These are phyloP conservation scores for Petroica traversi DNA, from an alignment of 2,113 vertebrate genomes.

Conservation along the genomic window DNA sequence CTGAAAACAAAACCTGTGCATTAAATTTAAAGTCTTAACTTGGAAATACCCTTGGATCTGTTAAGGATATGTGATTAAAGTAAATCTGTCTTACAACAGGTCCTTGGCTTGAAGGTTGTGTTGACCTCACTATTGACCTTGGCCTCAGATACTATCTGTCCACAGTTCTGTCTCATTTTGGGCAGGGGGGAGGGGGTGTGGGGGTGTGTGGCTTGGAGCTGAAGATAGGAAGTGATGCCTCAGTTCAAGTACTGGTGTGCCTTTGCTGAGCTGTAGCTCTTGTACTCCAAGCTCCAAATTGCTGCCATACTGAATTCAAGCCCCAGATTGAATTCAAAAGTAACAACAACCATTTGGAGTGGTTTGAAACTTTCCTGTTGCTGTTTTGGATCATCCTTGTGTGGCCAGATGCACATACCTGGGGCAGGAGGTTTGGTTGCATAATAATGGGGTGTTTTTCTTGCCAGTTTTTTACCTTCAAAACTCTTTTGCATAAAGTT, in stretches of 20 bases:
- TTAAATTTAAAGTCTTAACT: not conserved
- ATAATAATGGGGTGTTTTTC: not conserved
- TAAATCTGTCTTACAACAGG: not conserved
- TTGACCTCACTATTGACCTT: not conserved
- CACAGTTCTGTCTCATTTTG: not conserved
- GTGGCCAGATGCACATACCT: not conserved
- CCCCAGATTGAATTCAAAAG: not conserved
- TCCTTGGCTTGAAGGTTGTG: not conserved
- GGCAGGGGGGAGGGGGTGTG: no score
- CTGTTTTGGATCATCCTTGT: not conserved
- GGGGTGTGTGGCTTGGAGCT: not conserved
- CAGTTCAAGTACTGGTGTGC: not conserved
- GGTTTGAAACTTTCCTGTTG: not conserved
- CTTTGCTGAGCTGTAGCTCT: not conserved
- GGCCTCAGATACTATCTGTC: not conserved
- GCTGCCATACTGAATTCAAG: not conserved
- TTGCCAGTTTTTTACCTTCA: not conserved
- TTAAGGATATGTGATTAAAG: not conserved
- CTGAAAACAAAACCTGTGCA: not conserved
- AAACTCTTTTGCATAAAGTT: not conserved
- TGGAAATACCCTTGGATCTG: not conserved
- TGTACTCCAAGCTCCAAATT: not conserved
- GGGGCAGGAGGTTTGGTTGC: not conserved
- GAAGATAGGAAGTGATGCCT: not conserved
- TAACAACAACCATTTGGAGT: not conserved